Base-by-base conservation (phyloP, 2,797 vertebrate species). In the Moxostoma hubbsi region DNA sequence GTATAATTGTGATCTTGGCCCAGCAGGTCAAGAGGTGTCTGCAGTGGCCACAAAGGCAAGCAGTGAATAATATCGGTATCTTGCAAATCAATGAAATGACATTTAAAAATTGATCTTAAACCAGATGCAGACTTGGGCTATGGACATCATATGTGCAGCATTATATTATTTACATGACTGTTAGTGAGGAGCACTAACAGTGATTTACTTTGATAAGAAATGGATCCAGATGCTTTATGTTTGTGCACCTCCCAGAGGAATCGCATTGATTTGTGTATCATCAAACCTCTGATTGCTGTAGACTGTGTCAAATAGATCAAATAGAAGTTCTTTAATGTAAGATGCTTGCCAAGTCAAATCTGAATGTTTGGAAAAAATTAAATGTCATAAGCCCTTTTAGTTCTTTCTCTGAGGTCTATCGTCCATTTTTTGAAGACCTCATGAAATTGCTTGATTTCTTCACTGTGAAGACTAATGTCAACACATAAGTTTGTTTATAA, bases 41-140 rank as follows among this genome's bases (percentile, higher is more conserved):
- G 67, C 75, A 80, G 74, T 51, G 24, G 62, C 71, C 74, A 85
- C 70, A 82, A 85, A 83, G 68, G 73, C 83, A 69, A 74, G 55
- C 66, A 54, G 53, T 86, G 83, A 85, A 85, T 86, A 85, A 51
- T 75, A 72, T 78, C 45, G 81, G 80, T 74, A 83, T 86, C 58
- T 75, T 75, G 53, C 74, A 5, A 65, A 86, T 85, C 81, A 80
- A 85, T 85, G 59, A 72, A 71, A 81, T 85, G 77, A 75, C 83
- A 80, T 83, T 86, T 83, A 78, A 86, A 80, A 82, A 75, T 81
- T 82, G 81, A 86, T 81, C 81, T 85, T 83, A 82, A 70, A 83
- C 83, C 83, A 86, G 85, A 82, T 86, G 85, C 72, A 79, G 79
- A 82, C 77, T 80, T 83, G 71, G 70, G 47, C 73, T 64, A 79